Conservation (phyloP, 53 echinoderm and acorn worm genomes). For the Temnopleurus reevesii region DNA sequence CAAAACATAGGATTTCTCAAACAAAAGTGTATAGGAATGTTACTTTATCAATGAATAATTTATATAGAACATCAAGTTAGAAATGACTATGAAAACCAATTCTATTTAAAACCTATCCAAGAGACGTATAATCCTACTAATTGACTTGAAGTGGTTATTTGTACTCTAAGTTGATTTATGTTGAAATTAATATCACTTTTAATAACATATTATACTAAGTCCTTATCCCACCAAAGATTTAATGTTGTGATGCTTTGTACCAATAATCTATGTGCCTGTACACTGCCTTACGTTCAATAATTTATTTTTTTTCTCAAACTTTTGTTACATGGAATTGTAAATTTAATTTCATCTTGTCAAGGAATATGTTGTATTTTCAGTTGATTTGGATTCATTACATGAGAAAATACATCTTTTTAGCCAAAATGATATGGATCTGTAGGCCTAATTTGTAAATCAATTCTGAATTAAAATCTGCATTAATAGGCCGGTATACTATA, state of each 20-base stretch:
- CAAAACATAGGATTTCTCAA: too few relatives aligned
- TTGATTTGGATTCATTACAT: too few relatives aligned
- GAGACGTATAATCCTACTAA: not conserved
- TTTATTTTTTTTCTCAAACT: not conserved
- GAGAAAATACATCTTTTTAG: too few relatives aligned
- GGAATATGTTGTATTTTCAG: too few relatives aligned
- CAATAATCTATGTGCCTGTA: constrained; percentile 24
- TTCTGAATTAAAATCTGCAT: not conserved
- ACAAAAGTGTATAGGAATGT: too few relatives aligned
- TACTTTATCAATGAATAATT: too few relatives aligned
- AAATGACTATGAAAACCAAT: not conserved
- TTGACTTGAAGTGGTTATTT: too few relatives aligned
- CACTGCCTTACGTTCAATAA: not conserved
- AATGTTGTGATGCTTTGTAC: constrained; percentile 9
- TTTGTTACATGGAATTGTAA: not conserved
- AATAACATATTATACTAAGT: too few relatives aligned
- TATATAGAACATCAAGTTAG: not conserved
- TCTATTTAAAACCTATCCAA: not conserved
- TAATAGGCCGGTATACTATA: not conserved
- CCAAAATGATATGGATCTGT: too few relatives aligned
- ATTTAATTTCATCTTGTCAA: too few relatives aligned
- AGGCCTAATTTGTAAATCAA: too few relatives aligned
- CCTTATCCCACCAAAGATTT: constrained; percentile 2
- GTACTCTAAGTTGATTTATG: not conserved
- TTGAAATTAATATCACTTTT: not conserved